phyloP scores from a whole-genome alignment of 2,888 invertebrate species.

The Polyommatus icarus region DNA sequence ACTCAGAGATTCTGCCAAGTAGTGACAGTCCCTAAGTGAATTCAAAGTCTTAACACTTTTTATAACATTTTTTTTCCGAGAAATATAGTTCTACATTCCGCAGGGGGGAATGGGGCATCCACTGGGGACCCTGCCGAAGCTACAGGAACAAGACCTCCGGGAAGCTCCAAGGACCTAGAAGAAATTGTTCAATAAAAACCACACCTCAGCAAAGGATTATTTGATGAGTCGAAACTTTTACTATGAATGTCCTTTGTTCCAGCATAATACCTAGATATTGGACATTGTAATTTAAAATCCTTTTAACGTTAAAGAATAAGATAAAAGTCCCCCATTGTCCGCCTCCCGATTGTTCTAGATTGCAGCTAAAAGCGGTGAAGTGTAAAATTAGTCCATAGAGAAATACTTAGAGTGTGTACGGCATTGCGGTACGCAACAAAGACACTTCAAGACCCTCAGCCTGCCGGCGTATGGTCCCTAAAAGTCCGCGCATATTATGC shows the following conservation, averaged over 20 bases:
- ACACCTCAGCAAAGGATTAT: neutral
- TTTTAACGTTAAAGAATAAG: slow-evolving; percentile 28
- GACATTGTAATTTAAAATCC: slow-evolving; percentile 12
- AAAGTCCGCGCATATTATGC: neutral
- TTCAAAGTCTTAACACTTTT: no score
- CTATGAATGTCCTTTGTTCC: neutral
- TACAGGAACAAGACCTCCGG: no score
- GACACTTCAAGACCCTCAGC: slow-evolving; percentile 41
- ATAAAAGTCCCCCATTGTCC: slow-evolving; percentile 21
- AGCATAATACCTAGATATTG: slow-evolving; percentile 11
- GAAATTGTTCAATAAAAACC: neutral
- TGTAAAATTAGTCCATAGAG: slow-evolving; percentile 58
- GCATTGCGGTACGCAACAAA: slow-evolving; percentile 48
- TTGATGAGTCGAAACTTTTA: neutral
- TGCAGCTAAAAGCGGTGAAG: slow-evolving; percentile 48
- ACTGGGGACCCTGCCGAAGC: no score
- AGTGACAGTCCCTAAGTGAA: no score
- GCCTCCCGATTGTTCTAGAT: slow-evolving; percentile 23
- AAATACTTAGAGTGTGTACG: slow-evolving; percentile 46
- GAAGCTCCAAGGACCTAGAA: no score
- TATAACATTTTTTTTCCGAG: no score
- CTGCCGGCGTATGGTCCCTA: slow-evolving; percentile 38
- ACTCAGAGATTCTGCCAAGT: no score
- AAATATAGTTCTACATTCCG: no score
- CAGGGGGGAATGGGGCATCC: no score